Evolutionary conservation across 2,888 invertebrate genomes (phyloP), one percentile per base, ranked within the genome.

Genomic region (Nebria salina): DNA sequence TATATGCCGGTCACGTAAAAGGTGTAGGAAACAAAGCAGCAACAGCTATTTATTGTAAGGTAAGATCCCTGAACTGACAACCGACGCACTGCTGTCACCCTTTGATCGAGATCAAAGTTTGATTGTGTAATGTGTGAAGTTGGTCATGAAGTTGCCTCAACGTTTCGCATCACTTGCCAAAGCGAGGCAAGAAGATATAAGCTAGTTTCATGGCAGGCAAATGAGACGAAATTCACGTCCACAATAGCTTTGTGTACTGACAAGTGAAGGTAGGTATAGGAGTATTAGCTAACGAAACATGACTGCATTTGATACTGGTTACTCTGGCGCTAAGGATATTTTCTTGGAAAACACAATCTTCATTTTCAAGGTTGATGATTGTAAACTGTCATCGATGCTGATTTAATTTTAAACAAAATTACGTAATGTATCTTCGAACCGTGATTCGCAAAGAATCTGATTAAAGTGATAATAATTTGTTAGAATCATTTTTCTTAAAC

Each of bases 71-170:
- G 25, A 3, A 15, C n/a, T 13, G 15, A 13, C 15, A 72, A 72
- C 65, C 75, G 26, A 7, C 42, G 26, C 65, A 72, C 25, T 72
- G 43, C 13, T 20, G 26, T 9, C 43, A n/a, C n/a, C 25, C 77
- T 77, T 77, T 77, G 77, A 77, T 77, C 72, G 26, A 72, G 64
- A 77, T 72, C 72, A 77, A 72, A 77, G 77, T 77, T 77, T 77
- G 77, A 77, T 72, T 77, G 54, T 76, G 42, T 70, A 77, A 70
- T 43, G 70, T 77, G 72, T 43, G 26, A 77, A 70, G 15, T 65
- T 26, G 65, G 68, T 72, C 42, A 72, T 72, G 34, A 72, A 54
- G 54, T 54, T 8, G 54, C 54, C 2, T 13, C 7, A 54, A 8
- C 54, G 54, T 54, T 54, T 54, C 54, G 54, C 11, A 54, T 54